A percentile compares a stretch with the other conserved stretches of the same genome.
These are phyloP conservation scores for Pempheris klunzingeri DNA, from an alignment of 2,797 vertebrate genomes.

Conservation along the genomic window DNA sequence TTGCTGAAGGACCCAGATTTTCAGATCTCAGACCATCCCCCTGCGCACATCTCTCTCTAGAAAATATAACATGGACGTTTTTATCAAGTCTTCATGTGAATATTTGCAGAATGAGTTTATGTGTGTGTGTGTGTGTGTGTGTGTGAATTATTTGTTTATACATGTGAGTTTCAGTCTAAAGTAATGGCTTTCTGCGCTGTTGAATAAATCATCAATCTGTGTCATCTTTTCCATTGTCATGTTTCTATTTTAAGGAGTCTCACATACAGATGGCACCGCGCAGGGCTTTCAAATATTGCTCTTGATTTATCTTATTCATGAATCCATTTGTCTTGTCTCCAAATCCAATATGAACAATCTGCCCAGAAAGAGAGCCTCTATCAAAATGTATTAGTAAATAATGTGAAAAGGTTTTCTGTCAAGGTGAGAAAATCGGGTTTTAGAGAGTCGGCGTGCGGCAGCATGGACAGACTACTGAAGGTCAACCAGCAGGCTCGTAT, in stretches of 20 bases:
- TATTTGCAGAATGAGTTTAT: slow-evolving; percentile 18
- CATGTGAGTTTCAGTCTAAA: slow-evolving; percentile 24
- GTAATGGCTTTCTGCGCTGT: slow-evolving; percentile 49
- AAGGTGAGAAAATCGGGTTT: slow-evolving; percentile 43
- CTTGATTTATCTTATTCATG: slow-evolving; percentile 40
- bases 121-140: neutral
- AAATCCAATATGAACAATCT: slow-evolving; percentile 40
- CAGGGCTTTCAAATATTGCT: slow-evolving; percentile 12
- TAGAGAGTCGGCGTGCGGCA: neutral
- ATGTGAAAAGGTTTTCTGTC: slow-evolving; percentile 45
- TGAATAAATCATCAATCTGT: slow-evolving; percentile 75
- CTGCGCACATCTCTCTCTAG: neutral
- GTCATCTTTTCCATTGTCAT: slow-evolving; percentile 46
- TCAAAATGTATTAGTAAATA: slow-evolving; percentile 43
- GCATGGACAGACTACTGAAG: slow-evolving; percentile 40
- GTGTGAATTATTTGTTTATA: slow-evolving; percentile 24
- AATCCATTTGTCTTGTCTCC: slow-evolving; percentile 62
- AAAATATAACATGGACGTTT: slow-evolving; percentile 12
- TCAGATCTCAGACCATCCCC: slow-evolving; percentile 6
- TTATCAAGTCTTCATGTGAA: slow-evolving; percentile 5
- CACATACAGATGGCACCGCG: slow-evolving; percentile 7
- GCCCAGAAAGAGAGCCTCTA: slow-evolving; percentile 20
- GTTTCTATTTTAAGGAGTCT: slow-evolving; percentile 54
- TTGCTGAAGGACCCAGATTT: slow-evolving; percentile 9
- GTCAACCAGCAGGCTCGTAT: slow-evolving; percentile 50